A percentile compares a stretch with the other conserved stretches of the same genome.
Evolutionary conservation across 1,140 invertebrate genomes (phyloP).

Genomic region (Episyrphus balteatus): DNA sequence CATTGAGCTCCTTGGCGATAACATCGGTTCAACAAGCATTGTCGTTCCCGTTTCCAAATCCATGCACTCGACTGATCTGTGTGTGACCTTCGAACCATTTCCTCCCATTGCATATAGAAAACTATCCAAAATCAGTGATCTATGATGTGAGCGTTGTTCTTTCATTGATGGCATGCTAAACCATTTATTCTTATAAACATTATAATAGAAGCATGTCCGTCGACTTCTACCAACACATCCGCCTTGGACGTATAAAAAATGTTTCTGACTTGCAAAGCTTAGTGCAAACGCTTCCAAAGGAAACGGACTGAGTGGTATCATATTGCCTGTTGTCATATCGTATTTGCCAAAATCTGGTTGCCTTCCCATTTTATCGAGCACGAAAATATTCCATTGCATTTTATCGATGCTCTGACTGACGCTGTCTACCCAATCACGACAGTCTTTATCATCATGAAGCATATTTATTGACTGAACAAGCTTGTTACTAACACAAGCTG

Average conservation of each 20-base stretch:
- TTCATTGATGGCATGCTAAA: slow-evolving; percentile 3
- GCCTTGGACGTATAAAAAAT: slow-evolving; percentile 10
- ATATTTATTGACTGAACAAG: slow-evolving; percentile 3
- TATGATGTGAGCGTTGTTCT: slow-evolving; percentile 8
- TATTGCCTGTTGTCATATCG: slow-evolving; percentile 3
- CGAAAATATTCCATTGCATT: slow-evolving; percentile 9
- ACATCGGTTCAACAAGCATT: slow-evolving; percentile 6
- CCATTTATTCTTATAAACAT: slow-evolving; percentile 12
- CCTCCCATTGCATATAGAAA: slow-evolving; percentile 11
- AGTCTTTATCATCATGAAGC: background rate
- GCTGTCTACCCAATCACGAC: slow-evolving; percentile 5
- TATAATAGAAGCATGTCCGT: slow-evolving; percentile 7
- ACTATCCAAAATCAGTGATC: slow-evolving; percentile 7
- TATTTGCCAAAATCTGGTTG: slow-evolving; percentile 4
- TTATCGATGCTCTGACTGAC: slow-evolving; percentile 4
- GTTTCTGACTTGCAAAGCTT: slow-evolving; percentile 7
- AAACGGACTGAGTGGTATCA: slow-evolving; percentile 3
- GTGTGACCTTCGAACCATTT: slow-evolving; percentile 4
- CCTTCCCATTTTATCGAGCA: slow-evolving; percentile 13
- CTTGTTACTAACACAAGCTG: slow-evolving; percentile 5
- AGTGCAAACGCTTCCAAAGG: slow-evolving; percentile 9
- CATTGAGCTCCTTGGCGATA: slow-evolving; percentile 8
- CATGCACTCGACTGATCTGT: slow-evolving; percentile 6
- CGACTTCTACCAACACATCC: slow-evolving; percentile 6
- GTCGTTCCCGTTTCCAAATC: slow-evolving; percentile 7